Evolutionary conservation across 2,113 vertebrate genomes (phyloP), one percentile per base, ranked within the genome.

Genomic region (Boulengeromyrus knoepffleri): DNA sequence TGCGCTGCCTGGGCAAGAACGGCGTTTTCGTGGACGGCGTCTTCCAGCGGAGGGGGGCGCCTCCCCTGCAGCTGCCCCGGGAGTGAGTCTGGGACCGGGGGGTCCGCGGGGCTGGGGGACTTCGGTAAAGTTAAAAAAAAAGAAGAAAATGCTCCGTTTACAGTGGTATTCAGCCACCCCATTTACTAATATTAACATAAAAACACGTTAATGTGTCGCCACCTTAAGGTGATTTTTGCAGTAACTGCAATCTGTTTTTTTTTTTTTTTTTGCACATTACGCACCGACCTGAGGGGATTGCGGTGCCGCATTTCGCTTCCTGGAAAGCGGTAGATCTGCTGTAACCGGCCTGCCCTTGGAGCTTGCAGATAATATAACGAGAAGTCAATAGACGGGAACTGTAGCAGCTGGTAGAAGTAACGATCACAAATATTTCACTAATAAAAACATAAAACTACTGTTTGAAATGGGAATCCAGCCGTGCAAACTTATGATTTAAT

Each of bases 21-120:
- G 97, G 97, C 85, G 97, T 98, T 89, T 98, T 98, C 95, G 97
- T 98, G 87, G 98, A 98, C 93, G 98, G 97, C 42, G 97, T 97
- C 94, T 99, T 99, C 92, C 98, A 99, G 96, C 95, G 98, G 91
- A 96, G 98, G 92, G 98, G 97, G 66, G 98, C 97, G 90, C 96
- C 97, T 88, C 96, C 97, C 88, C 95, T 99, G 86, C 96, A 93
- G 94, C 95, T 99, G 15, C 98, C 98, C 92, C 93, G 95, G 93
- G 97, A 97, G 98, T 99, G 95, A 99, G 98, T 97, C 47, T 56
- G 4, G 24, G 47, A n/a, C 24, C 10, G 10, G 47, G 47, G 49
- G n/a, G 85, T 88, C 46, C 10, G 85, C 15, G 21, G n/a, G 12
- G n/a, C 27, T 27, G 86, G 5, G 27, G 13, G 6, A 39, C n/a